Percentiles rank a stretch among this genome's conserved stretches.
phyloP scores from a whole-genome alignment of 2,113 vertebrate genomes.

The Amphiprion percula region DNA sequence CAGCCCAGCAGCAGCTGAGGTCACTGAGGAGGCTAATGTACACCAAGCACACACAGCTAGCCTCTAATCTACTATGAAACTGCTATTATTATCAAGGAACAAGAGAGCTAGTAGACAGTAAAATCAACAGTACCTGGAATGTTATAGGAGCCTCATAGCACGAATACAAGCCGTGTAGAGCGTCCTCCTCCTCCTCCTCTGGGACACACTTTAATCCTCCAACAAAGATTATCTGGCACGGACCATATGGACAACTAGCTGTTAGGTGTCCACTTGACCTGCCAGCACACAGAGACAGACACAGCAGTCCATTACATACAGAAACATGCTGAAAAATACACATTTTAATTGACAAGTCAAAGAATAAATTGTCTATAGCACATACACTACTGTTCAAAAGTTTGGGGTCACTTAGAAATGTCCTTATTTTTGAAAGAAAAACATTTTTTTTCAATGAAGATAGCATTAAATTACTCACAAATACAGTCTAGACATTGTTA shows the following conservation, averaged over 20 bases:
- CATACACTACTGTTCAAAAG: too few relatives aligned
- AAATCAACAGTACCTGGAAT: constrained; percentile 47
- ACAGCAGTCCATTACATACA: background rate
- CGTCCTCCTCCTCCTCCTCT: constrained; percentile 26
- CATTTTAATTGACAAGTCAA: too few relatives aligned
- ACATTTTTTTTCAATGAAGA: too few relatives aligned
- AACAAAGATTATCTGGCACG: constrained; percentile 66
- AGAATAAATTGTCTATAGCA: too few relatives aligned
- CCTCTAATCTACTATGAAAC: background rate
- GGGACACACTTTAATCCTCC: constrained; percentile 68
- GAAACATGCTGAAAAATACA: too few relatives aligned
- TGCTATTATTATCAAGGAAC: background rate
- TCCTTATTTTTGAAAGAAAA: too few relatives aligned
- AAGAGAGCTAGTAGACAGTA: background rate
- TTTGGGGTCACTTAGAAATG: too few relatives aligned
- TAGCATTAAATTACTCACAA: too few relatives aligned
- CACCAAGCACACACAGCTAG: background rate
- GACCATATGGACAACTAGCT: constrained; percentile 50
- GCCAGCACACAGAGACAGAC: background rate
- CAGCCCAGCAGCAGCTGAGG: background rate
- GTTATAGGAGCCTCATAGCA: constrained; percentile 4
- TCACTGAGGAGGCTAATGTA: constrained; percentile 4
- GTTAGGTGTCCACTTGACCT: constrained; percentile 31
- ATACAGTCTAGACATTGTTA: too few relatives aligned
- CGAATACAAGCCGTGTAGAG: background rate